These are phyloP conservation scores for Aplidium turbinatum DNA, from an alignment of 23 tunicate genomes.

Conservation along the genomic window DNA sequence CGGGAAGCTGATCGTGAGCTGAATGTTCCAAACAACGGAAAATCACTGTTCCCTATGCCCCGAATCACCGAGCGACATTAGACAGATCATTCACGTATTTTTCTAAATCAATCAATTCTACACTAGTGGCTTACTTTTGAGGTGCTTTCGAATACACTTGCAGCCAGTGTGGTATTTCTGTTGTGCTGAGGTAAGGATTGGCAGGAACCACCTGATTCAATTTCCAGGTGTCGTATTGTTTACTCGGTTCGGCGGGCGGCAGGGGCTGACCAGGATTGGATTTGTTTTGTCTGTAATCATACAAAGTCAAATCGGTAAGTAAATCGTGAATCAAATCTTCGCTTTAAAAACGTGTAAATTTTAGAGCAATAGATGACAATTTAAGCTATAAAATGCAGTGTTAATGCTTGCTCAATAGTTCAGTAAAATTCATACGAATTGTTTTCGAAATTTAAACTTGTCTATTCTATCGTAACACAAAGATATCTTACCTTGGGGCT, in stretches of 20 bases:
- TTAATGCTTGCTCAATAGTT: neutral
- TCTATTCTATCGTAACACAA: too few species aligned
- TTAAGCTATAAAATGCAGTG: too few species aligned
- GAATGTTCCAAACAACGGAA: too few species aligned
- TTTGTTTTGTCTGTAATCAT: slow-evolving; percentile 45
- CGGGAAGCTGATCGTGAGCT: too few species aligned
- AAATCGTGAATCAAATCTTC: too few species aligned
- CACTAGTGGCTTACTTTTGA: slow-evolving; percentile 45
- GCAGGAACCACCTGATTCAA: slow-evolving; percentile 88
- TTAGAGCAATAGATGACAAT: neutral
- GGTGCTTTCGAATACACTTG: slow-evolving; percentile 90
- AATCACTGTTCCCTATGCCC: too few species aligned
- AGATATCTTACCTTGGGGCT: slow-evolving; percentile 55
- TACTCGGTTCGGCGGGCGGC: slow-evolving; percentile 85
- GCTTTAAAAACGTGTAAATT: neutral
- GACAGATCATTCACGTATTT: too few species aligned
- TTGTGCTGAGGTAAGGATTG: slow-evolving; percentile 83
- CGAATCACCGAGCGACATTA: too few species aligned
- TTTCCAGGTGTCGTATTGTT: slow-evolving; percentile 85
- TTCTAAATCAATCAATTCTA: too few species aligned
- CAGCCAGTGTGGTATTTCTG: slow-evolving; percentile 89
- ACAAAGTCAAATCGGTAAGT: too few species aligned
- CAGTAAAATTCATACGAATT: neutral
- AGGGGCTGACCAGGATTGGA: slow-evolving; percentile 48
- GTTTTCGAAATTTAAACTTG: slow-evolving; percentile 1